phyloP scores from a whole-genome alignment of 1,140 invertebrate species.

The Heliothis virescens region DNA sequence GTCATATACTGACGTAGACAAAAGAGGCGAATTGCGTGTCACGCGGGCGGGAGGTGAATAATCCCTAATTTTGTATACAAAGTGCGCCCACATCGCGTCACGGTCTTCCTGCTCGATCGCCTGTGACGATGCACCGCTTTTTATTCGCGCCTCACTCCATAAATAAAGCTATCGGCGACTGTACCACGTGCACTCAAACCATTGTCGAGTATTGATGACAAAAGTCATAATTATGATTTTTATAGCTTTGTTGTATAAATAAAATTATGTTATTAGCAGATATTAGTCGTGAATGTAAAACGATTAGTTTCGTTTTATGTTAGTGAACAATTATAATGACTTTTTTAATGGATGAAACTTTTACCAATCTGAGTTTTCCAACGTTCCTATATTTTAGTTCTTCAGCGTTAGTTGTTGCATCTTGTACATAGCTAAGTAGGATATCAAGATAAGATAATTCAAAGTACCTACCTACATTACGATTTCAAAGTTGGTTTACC shows the following conservation, averaged over 20 bases:
- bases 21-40: conserved; percentile 58
- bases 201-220: conserved; percentile 36
- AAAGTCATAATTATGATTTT: conserved; percentile 31
- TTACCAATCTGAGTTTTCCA: too few species aligned
- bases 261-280: not conserved
- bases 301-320: not conserved
- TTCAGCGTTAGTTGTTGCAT: too few species aligned
- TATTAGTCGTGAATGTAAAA: not conserved
- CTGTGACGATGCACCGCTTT: conserved; percentile 62
- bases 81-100: conserved; percentile 69
- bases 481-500: not conserved
- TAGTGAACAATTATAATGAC: not conserved
- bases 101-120: conserved; percentile 59
- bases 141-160: conserved; percentile 48
- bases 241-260: conserved; percentile 27
- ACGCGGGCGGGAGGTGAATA: conserved; percentile 69
- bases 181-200: conserved; percentile 50
- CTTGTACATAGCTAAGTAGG: too few species aligned
- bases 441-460: not conserved
- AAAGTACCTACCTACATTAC: not conserved
- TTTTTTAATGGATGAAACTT: not conserved
- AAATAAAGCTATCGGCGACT: conserved; percentile 59
- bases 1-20: conserved; percentile 40
- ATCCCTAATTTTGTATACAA: conserved; percentile 82
- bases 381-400: too few species aligned